Evolutionary conservation across 1,140 invertebrate genomes (phyloP), one percentile per base, ranked within the genome.

Genomic region (Lasioglossum baleicum): DNA sequence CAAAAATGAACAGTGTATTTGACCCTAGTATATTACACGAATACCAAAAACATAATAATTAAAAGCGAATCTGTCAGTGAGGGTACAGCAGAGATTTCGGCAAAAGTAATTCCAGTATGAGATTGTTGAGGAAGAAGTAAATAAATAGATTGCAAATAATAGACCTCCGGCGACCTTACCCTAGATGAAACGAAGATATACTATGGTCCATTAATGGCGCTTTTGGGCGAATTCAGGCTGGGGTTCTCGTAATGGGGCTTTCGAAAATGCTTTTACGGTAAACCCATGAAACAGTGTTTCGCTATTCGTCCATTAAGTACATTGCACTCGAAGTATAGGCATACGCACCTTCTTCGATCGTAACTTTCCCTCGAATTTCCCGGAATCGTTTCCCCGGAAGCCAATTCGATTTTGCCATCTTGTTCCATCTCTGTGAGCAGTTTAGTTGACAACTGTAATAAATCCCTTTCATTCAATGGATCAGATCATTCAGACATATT

Each of bases 241-340:
- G 65, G 74, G 66, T 66, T 61, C 64, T 76, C 74, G 74, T 68
- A 76, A 76, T 76, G 74, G 74, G n/a, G 65, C 75, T 76, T 70
- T 70, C 75, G 75, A 61, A 76, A 76, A 76, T 76, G 75, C 75
- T 76, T 76, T 76, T 44, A 76, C 75, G 66, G 75, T 75, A 75
- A 75, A 75, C 64, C 63, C 64, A 67, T 75, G 73, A 70, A 76
- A 76, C 66, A 76, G 66, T 76, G 66, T 70, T 76, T 70, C 75
- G 56, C 75, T 76, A 76, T 76, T 76, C 75, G 26, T 68, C 75
- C 75, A 76, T 76, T 76, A 70, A 76, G 75, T 61, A 61, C 75
- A 76, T 76, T 51, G 75, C 58, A 63, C 61, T 76, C 65, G 66
- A 76, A 61, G 56, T 69, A 61, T 63, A 70, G 53, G 65, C 42